phyloP scores from a whole-genome alignment of 1,140 invertebrate species.

The Choristoneura fumiferana region DNA sequence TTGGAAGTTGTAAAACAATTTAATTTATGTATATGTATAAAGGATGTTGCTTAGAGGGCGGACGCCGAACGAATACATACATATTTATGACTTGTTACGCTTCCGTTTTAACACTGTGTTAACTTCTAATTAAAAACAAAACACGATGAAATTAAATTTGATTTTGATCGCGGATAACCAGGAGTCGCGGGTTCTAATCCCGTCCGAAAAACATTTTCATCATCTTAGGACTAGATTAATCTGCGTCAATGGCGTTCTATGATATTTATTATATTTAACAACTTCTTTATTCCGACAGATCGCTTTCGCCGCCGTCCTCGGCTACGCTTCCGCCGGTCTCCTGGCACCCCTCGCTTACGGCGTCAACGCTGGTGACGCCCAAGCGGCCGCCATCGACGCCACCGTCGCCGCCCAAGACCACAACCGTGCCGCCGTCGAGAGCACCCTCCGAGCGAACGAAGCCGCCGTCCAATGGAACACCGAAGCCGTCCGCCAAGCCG shows the following conservation, averaged over 20 bases:
- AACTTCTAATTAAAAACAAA: too few relatives aligned
- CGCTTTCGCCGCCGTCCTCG: slow-evolving; percentile 67
- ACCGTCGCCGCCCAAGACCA: slow-evolving; percentile 58
- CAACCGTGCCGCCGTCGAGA: slow-evolving; percentile 53
- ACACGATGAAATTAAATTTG: too few relatives aligned
- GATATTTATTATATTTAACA: too few relatives aligned
- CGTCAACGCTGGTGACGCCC: slow-evolving; percentile 55
- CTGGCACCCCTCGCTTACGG: slow-evolving; percentile 51
- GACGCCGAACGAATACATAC: background rate
- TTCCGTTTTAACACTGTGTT: background rate
- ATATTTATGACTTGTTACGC: background rate
- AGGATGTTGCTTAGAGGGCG: background rate
- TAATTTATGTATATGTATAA: background rate
- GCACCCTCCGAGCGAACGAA: slow-evolving; percentile 59
- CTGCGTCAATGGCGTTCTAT: too few relatives aligned
- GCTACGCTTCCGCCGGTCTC: slow-evolving; percentile 65
- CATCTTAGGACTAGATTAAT: too few relatives aligned
- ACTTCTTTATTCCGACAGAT: slow-evolving; percentile 38
- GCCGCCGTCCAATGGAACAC: slow-evolving; percentile 47
- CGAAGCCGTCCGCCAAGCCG: slow-evolving; percentile 45
- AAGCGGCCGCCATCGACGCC: slow-evolving; percentile 61
- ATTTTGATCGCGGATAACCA: too few relatives aligned
- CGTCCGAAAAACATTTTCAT: too few relatives aligned
- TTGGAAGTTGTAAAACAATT: background rate
- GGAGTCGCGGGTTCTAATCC: too few relatives aligned